phyloP scores from a whole-genome alignment of 2,113 vertebrate species.

The Dermatemys mawii region DNA sequence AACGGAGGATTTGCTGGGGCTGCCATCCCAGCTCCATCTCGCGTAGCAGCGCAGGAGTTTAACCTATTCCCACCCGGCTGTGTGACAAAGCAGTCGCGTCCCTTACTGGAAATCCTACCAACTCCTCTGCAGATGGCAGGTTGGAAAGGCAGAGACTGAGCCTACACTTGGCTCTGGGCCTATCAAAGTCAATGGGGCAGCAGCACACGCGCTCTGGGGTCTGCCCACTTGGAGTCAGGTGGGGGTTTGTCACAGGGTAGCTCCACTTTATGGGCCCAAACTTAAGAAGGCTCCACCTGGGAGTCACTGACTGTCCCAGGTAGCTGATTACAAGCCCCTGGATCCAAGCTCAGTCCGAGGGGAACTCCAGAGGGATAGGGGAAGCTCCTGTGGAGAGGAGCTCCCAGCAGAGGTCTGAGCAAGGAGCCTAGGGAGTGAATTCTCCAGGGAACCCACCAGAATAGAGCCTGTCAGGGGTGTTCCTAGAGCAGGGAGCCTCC shows the following conservation, averaged over 20 bases:
- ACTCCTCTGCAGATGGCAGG: not conserved
- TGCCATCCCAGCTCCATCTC: no score
- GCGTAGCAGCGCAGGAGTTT: accelerated
- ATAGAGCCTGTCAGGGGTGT: not conserved
- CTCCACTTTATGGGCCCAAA: not conserved
- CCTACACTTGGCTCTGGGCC: not conserved
- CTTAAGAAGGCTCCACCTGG: no score
- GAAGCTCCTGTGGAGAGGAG: not conserved
- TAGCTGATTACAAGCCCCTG: not conserved
- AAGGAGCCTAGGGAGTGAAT: not conserved
- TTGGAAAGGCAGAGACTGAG: not conserved
- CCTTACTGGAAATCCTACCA: not conserved
- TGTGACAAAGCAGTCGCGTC: not conserved
- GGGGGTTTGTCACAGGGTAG: no score
- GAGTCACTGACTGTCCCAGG: not conserved
- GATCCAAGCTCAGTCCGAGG: not conserved
- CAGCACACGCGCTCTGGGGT: not conserved
- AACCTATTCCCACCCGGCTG: not conserved
- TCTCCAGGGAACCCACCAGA: not conserved
- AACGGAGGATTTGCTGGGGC: not conserved
- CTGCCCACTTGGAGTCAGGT: not conserved
- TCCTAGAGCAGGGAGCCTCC: not conserved
- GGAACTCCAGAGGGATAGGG: not conserved
- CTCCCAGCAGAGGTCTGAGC: not conserved
- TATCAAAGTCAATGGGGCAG: not conserved